A percentile compares a stretch with the other conserved stretches of the same genome.
phyloP scores from a whole-genome alignment of 1,140 invertebrate genomes.

The Eurytemora carolleeae region DNA sequence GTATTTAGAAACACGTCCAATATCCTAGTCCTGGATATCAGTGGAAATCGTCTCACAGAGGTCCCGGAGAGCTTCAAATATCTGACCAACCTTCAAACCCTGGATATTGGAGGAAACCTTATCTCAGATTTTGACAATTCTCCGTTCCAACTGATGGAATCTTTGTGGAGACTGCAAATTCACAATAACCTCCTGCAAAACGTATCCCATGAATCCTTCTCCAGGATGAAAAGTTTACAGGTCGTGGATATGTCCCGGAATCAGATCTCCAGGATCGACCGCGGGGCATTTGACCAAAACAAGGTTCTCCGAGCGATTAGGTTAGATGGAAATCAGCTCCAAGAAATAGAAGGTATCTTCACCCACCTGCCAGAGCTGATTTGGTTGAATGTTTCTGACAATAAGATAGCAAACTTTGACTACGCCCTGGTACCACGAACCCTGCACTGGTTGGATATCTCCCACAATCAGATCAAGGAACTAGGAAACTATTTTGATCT shows the following conservation, averaged over 20 bases:
- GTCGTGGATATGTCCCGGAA: conserved; percentile 68
- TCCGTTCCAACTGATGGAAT: too few species aligned
- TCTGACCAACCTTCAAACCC: conserved; percentile 41
- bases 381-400: conserved; percentile 68
- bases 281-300: conserved; percentile 49
- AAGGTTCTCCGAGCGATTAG: conserved; percentile 54
- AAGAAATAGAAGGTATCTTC: conserved; percentile 58
- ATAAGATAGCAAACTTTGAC: conserved; percentile 67
- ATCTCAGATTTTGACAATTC: conserved; percentile 54
- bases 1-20: conserved; percentile 66
- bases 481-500: conserved; percentile 52
- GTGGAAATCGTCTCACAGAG: conserved; percentile 19
- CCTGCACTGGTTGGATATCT: conserved; percentile 71
- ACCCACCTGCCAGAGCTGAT: conserved; percentile 51
- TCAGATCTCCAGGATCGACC: conserved; percentile 57
- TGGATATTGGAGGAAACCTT: conserved; percentile 68
- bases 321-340: conserved; percentile 61
- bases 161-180: conserved; percentile 56
- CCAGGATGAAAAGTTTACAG: conserved; percentile 54
- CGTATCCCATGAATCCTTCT: conserved; percentile 44
- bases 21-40: conserved; percentile 59
- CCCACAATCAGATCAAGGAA: conserved; percentile 63
- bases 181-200: conserved; percentile 52
- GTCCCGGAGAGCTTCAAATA: conserved; percentile 20
- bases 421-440: conserved; percentile 67